These are phyloP conservation scores for Caenorhabditis sp. DNA, from an alignment of 2,888 invertebrate genomes.

Conservation along the genomic window DNA sequence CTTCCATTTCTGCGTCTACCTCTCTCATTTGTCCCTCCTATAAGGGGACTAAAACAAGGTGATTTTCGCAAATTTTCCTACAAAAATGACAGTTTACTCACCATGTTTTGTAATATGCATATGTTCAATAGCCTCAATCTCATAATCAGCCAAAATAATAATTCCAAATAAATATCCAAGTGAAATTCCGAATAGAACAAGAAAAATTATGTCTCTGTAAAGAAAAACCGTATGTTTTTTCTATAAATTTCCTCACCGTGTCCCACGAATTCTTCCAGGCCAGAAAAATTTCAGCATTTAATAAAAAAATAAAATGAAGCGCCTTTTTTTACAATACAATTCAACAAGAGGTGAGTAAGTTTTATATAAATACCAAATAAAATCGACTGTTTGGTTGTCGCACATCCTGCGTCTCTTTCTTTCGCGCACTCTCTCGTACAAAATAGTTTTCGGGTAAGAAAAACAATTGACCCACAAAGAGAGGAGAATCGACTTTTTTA, in stretches of 20 bases:
- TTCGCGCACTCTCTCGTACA: neutral
- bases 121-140: slow-evolving; percentile 20
- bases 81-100: no score
- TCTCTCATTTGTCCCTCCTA: no score
- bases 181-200: slow-evolving; percentile 18
- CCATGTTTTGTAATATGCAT: slow-evolving; percentile 14
- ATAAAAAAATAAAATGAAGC: neutral
- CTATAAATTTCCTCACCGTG: neutral
- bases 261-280: neutral
- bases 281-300: neutral
- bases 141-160: slow-evolving; percentile 14
- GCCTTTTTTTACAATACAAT: neutral
- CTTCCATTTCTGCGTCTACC: no score
- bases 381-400: neutral
- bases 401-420: neutral
- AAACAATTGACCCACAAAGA: neutral
- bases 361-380: neutral
- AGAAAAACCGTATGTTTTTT: neutral
- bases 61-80: no score
- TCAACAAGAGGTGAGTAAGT: neutral
- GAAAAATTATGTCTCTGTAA: slow-evolving; percentile 28
- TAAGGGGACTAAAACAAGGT: no score
- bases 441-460: neutral
- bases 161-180: slow-evolving; percentile 27
- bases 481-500: neutral